Evolutionary conservation across 2,888 invertebrate genomes (phyloP).

Genomic region (Eristalis pertinax): DNA sequence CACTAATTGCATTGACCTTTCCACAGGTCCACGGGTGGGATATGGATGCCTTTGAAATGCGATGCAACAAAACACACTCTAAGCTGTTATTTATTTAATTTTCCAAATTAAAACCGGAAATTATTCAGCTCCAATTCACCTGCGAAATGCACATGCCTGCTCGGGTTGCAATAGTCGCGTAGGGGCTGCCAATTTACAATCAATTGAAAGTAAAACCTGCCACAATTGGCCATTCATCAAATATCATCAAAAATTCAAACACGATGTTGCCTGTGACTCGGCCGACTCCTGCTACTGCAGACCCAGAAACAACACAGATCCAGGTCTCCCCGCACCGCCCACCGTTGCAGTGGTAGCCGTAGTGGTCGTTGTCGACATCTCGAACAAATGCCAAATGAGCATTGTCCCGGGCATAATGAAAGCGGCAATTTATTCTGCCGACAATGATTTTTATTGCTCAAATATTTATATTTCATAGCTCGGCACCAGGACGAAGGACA

Average conservation of each 20-base stretch:
- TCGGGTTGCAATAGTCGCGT: background rate
- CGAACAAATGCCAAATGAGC: constrained; percentile 17
- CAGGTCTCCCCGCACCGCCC: no score
- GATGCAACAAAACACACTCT: background rate
- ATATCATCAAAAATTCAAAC: constrained; percentile 48
- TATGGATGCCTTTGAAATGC: no score
- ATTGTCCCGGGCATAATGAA: constrained; percentile 33
- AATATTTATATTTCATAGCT: constrained; percentile 60
- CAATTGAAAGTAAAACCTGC: constrained; percentile 50
- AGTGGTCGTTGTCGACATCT: background rate
- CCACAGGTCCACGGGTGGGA: no score
- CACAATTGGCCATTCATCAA: constrained; percentile 58
- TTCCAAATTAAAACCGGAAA: constrained; percentile 28
- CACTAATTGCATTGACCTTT: background rate
- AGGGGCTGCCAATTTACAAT: background rate
- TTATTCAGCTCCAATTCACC: constrained; percentile 9
- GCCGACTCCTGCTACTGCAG: background rate
- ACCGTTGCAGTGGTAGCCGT: background rate
- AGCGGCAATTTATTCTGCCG: constrained; percentile 45
- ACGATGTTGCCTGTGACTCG: background rate
- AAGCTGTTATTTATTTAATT: constrained; percentile 18
- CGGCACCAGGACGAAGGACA: constrained; percentile 1
- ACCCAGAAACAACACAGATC: background rate
- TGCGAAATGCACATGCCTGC: background rate
- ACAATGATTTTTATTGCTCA: constrained; percentile 63